A percentile compares a stretch with the other conserved stretches of the same genome.
Evolutionary conservation across 2,888 invertebrate species (phyloP).

Genomic region (Patella ulyssiponensis): DNA sequence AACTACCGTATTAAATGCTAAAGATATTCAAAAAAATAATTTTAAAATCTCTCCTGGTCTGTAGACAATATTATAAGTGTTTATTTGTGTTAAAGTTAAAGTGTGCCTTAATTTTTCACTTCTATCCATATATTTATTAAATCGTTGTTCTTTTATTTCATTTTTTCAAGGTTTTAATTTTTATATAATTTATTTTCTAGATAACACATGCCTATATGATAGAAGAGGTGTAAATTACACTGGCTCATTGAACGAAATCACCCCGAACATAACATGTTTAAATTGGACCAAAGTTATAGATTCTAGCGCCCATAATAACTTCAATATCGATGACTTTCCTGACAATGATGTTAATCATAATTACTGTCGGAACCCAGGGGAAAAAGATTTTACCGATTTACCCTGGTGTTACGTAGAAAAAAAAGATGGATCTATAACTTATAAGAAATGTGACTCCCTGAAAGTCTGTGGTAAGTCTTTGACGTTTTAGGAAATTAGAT

Average conservation of each 20-base stretch:
- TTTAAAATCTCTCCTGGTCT: no score
- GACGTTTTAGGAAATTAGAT: neutral
- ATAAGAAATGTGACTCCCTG: constrained; percentile 16
- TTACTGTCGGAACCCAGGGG: constrained; percentile 45
- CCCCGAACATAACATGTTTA: constrained; percentile 25
- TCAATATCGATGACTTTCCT: constrained; percentile 39
- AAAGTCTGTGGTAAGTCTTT: constrained; percentile 29
- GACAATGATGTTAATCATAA: constrained; percentile 42
- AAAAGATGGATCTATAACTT: neutral
- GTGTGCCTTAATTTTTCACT: neutral
- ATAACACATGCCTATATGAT: constrained; percentile 40
- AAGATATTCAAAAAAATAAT: no score
- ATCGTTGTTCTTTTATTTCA: no score
- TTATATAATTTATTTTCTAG: constrained; percentile 24
- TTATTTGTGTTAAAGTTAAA: no score
- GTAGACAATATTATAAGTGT: no score
- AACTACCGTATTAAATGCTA: no score
- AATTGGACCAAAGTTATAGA: constrained; percentile 25
- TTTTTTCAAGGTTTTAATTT: no score
- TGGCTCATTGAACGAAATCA: constrained; percentile 28
- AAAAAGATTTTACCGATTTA: constrained; percentile 28
- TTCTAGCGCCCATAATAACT: neutral
- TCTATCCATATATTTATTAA: no score
- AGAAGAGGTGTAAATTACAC: constrained; percentile 36
- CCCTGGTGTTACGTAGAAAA: constrained; percentile 43